phyloP scores from a whole-genome alignment of 2,113 vertebrate genomes.

The Porphyrio hochstetteri region DNA sequence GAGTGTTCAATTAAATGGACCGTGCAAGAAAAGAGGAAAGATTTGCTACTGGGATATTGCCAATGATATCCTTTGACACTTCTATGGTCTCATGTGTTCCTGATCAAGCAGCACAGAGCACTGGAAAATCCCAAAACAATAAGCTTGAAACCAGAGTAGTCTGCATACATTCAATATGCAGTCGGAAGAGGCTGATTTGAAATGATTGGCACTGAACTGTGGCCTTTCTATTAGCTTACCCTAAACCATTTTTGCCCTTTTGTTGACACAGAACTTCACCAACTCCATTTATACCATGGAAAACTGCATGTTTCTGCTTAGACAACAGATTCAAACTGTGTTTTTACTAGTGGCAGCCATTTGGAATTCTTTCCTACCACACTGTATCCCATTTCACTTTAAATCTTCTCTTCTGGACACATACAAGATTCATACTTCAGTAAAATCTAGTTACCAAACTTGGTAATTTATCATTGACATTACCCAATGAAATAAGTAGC shows the following conservation, averaged over 20 bases:
- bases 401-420: constrained; percentile 39
- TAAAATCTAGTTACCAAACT: constrained; percentile 25
- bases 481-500: neutral
- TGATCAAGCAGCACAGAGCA: constrained; percentile 57
- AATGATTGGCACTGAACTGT: constrained; percentile 35
- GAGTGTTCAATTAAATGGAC: constrained; percentile 58
- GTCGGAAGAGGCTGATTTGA: constrained; percentile 55
- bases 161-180: constrained; percentile 32
- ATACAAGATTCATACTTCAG: neutral
- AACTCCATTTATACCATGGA: constrained; percentile 9
- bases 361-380: constrained; percentile 50
- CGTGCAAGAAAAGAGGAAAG: constrained; percentile 45
- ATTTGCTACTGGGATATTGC: constrained; percentile 62
- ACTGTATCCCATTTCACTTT: constrained; percentile 33
- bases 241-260: constrained; percentile 38
- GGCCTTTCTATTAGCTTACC: constrained; percentile 51
- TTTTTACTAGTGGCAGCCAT: constrained; percentile 23
- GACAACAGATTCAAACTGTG: constrained; percentile 26
- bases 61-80: constrained; percentile 55
- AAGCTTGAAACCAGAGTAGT: constrained; percentile 57
- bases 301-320: constrained; percentile 32
- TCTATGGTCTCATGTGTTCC: constrained; percentile 63
- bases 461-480: neutral
- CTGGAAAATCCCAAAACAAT: constrained; percentile 57
- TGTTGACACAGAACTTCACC: constrained; percentile 29